Evolutionary conservation across 2,113 vertebrate species (phyloP).

Genomic region (Pomatorhinus ruficollis): DNA sequence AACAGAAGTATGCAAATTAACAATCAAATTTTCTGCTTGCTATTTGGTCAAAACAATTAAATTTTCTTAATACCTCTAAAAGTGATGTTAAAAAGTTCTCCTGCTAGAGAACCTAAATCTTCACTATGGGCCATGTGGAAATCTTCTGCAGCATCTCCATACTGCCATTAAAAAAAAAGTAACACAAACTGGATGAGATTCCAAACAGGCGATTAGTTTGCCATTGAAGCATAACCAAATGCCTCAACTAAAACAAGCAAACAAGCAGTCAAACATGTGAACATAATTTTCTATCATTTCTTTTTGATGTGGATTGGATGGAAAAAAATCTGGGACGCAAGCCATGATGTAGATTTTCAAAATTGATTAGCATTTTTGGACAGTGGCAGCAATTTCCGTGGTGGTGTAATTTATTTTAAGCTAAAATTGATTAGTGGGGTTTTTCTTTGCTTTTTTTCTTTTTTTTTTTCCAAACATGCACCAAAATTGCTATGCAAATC

Average conservation of each 20-base stretch:
- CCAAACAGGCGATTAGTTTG: slow-evolving; percentile 68
- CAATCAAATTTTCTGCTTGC: neutral
- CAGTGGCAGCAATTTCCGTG: slow-evolving; percentile 47
- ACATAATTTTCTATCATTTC: slow-evolving; percentile 77
- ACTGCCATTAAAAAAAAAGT: slow-evolving; percentile 1
- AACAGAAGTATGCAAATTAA: neutral
- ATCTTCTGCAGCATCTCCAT: neutral
- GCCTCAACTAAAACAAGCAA: slow-evolving; percentile 71
- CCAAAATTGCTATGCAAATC: slow-evolving; percentile 51
- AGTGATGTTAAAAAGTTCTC: neutral
- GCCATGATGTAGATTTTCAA: slow-evolving; percentile 75
- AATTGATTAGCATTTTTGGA: slow-evolving; percentile 76
- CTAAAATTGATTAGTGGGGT: slow-evolving; percentile 53
- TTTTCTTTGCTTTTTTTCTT: neutral
- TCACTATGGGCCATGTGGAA: neutral
- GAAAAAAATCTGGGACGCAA: slow-evolving; percentile 72
- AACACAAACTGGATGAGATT: slow-evolving; percentile 48
- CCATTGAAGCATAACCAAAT: slow-evolving; percentile 72
- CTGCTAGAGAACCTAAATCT: neutral
- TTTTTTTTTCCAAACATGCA: neutral
- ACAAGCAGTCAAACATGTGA: slow-evolving; percentile 71
- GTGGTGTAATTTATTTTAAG: slow-evolving; percentile 58
- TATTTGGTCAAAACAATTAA: neutral
- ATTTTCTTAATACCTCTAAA: neutral
- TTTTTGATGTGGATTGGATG: slow-evolving; percentile 72